Conservation (phyloP, 2,888 invertebrate species). For the Hemaris fuciformis region DNA sequence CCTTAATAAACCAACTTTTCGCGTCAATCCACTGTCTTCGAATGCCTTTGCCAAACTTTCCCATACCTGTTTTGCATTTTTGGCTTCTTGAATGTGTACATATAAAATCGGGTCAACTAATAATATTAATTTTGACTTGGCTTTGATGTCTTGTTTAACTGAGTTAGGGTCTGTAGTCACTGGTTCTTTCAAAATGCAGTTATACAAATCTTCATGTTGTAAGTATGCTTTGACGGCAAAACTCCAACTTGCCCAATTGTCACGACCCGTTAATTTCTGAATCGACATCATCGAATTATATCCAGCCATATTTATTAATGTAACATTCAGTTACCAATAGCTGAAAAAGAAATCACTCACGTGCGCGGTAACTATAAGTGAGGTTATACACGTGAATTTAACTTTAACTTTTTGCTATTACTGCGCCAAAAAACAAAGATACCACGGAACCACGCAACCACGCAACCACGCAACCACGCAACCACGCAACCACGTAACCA, state of each 20-base stretch:
- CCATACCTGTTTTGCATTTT: conserved; percentile 19
- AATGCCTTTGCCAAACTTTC: conserved; percentile 19
- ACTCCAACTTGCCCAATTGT: background rate
- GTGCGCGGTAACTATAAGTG: no score
- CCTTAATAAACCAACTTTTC: background rate
- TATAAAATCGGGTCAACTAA: conserved; percentile 18
- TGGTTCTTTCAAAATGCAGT: background rate
- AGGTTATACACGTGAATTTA: no score
- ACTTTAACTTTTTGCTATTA: no score
- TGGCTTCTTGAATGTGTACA: conserved; percentile 20
- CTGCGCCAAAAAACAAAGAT: no score
- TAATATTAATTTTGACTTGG: conserved; percentile 22
- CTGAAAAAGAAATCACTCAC: no score
- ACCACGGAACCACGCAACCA: no score
- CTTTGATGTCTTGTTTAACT: conserved; percentile 15
- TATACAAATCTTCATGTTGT: background rate
- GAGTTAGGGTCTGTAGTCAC: background rate
- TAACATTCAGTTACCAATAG: no score
- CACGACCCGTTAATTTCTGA: no score
- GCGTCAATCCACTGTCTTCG: background rate
- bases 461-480: no score
- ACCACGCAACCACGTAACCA: no score
- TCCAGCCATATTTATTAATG: no score
- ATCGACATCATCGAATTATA: no score
- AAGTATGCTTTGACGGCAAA: conserved; percentile 11